Evolutionary conservation across 2,113 vertebrate species (phyloP), one percentile per base, ranked within the genome.

Genomic region (Pollachius pollachius): DNA sequence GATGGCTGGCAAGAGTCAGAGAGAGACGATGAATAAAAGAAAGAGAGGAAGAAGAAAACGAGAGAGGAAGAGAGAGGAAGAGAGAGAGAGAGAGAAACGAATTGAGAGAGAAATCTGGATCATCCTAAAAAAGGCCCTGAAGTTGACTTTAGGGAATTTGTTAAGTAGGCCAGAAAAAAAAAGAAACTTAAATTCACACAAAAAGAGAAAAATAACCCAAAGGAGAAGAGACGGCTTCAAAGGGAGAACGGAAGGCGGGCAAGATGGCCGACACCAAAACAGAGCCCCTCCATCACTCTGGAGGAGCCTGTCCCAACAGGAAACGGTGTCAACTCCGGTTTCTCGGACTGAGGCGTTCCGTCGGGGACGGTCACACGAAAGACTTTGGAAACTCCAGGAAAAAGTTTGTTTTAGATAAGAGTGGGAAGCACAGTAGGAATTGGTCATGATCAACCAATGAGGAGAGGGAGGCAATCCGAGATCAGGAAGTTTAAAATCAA

Each of bases 71-170:
- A 73, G 72, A 65, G 27, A 56, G 69, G 62, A 27, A 41, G 64
- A 18, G 52, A 37, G 56, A 63, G 67, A 64, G 69, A 34, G 7
- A 65, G 48, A 52, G 60, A 52, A 8, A 27, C 11, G 19, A 61
- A 23, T 30, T 11, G 25, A 59, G 23, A 60, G 25, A 37, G 17
- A 75, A 84, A 88, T 85, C 83, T 89, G 88, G 85, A 90, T 89
- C 81, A 87, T 81, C 70, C 82, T 82, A 80, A 83, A 84, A 88
- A 90, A 83, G 80, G 81, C 80, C 88, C 77, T 48, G 17, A 3
- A 80, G 85, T 84, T 88, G 78, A 88, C 84, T 87, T 86, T 79
- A 68, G 85, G 87, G 84, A 90, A 85, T 78, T 70, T 65, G 67
- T 74, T 79, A 91, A 88, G 79, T 90, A 90, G 84, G 86, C 84